These are phyloP conservation scores for Aphelinus atriplicis DNA, from an alignment of 1,140 invertebrate species.

Conservation along the genomic window DNA sequence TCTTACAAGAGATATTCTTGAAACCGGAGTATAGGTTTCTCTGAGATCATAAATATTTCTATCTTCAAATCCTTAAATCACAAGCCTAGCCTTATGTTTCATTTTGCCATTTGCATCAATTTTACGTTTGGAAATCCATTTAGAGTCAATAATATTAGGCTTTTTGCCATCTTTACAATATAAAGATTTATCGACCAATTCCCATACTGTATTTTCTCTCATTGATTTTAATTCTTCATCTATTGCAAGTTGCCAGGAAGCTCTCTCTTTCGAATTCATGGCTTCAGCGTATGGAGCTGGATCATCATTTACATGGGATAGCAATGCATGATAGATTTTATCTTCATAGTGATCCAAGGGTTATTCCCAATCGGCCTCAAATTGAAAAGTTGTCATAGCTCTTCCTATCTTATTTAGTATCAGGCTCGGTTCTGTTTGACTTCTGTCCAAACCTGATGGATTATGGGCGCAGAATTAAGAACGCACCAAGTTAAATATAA, in stretches of 20 bases:
- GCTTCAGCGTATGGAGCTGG: neutral
- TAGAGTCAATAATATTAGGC: constrained; percentile 30
- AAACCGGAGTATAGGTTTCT: constrained; percentile 51
- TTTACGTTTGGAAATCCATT: constrained; percentile 32
- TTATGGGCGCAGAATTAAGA: no score
- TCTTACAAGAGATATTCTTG: constrained; percentile 46
- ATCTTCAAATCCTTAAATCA: constrained; percentile 49
- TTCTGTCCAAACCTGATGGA: no score
- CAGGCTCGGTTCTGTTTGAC: neutral
- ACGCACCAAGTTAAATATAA: no score
- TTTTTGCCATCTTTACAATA: constrained; percentile 43
- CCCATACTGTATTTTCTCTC: constrained; percentile 7
- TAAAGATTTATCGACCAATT: constrained; percentile 19
- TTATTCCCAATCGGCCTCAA: no score
- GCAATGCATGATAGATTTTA: neutral
- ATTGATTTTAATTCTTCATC: constrained; percentile 8
- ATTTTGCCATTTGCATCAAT: neutral
- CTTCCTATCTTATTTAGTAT: no score
- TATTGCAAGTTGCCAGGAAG: constrained; percentile 4
- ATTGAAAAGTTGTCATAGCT: no score
- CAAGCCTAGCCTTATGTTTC: constrained; percentile 44
- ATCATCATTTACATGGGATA: neutral
- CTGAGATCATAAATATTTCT: constrained; percentile 46
- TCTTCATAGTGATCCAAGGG: neutral
- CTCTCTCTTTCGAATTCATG: neutral